Conservation (phyloP, 2,113 vertebrate genomes). For the Nanorana parkeri region DNA sequence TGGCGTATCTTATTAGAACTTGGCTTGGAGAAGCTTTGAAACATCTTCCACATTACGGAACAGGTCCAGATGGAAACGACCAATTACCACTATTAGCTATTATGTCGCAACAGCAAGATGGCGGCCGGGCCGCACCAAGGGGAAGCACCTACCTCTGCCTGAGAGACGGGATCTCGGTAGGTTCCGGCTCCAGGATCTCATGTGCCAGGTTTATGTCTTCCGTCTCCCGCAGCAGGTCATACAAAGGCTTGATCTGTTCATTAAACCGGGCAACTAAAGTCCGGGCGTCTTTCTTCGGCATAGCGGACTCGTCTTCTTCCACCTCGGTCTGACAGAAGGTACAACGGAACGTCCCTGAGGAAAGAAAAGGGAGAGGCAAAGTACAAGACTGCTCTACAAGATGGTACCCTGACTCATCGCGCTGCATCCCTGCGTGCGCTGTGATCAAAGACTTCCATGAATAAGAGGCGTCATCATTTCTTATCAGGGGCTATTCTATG, state of each 20-base stretch:
- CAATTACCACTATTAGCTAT: neutral
- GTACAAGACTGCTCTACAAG: neutral
- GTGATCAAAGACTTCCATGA: no score
- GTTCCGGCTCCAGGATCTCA: constrained; percentile 94
- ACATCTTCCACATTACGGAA: no score
- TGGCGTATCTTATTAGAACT: no score
- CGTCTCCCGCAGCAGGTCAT: constrained; percentile 88
- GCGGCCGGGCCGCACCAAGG: neutral
- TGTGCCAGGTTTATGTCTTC: constrained; percentile 93
- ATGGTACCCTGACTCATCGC: neutral
- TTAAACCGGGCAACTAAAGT: constrained; percentile 96
- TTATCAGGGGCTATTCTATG: no score
- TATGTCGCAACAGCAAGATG: neutral
- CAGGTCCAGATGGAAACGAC: no score
- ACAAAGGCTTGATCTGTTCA: constrained; percentile 98
- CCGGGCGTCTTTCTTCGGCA: constrained; percentile 93
- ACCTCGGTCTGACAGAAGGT: constrained; percentile 97
- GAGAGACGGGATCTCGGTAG: constrained; percentile 92
- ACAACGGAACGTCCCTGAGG: constrained; percentile 89
- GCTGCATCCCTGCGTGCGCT: no score
- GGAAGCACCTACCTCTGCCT: constrained; percentile 82
- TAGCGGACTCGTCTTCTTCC: constrained; percentile 93
- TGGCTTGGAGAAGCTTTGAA: no score
- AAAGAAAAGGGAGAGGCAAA: constrained; percentile 43
- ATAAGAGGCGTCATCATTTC: no score